Evolutionary conservation across 2,888 invertebrate species (phyloP), one percentile per base, ranked within the genome.

Genomic region (Eilema caniola): DNA sequence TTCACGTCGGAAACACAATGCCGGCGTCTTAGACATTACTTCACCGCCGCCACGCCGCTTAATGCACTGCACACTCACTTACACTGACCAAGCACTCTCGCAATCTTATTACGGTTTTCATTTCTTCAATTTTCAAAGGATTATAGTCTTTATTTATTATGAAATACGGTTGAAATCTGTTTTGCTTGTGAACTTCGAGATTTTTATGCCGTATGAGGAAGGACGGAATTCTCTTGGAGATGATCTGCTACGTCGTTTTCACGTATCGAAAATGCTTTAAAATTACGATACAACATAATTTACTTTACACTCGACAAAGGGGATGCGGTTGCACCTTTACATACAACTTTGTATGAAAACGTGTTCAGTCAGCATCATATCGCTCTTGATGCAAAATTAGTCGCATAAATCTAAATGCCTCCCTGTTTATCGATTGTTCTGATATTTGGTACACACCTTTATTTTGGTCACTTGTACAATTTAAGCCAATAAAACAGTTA

Each of bases 1-100:
- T 53, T 53, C 53, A 53, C 53, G 53, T n/a, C 53, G n/a, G 53
- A n/a, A n/a, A 53, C 53, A 53, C 53, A 53, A 53, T 53, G 53
- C 20, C 53, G n/a, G 53, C n/a, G 53, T 53, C 53, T 53, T n/a
- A 53, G 53, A 53, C 24, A 59, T 59, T 59, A 59, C 59, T 28
- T 60, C 73, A 72, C 75, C 70, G 10, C n/a, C n/a, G 53, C n/a
- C 53, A 53, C 53, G 53, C n/a, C 53, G 20, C 53, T 53, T 53
- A 53, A 67, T 67, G 61, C 61, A 61, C 47, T 41, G 20, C 61
- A 47, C 47, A 61, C 41, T 67, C 47, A 66, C 33, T 56, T 24
- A 24, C 66, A 33, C 53, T 53, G 53, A 53, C 53, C 53, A 53
- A 53, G 53, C 53, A 53, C 53, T 53, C 53, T 53, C 53, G 53